Conservation (phyloP, 2,113 vertebrate species). For the Anhinga anhinga region DNA sequence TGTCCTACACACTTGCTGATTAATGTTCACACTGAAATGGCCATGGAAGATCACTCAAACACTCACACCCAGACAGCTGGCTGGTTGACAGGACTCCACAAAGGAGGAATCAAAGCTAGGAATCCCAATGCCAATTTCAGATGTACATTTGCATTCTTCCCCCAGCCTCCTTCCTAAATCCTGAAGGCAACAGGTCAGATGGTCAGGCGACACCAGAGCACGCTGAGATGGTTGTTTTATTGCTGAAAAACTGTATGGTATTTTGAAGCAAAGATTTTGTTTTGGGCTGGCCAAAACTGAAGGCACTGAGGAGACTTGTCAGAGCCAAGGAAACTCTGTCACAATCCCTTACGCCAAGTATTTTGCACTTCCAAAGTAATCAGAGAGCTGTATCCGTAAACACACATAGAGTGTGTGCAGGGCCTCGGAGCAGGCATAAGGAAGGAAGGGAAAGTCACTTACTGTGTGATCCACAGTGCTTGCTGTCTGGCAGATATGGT, state of each 20-base stretch:
- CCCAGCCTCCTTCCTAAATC: background rate
- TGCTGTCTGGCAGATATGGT: background rate
- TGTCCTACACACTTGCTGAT: background rate
- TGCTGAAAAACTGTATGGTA: background rate
- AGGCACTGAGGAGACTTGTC: background rate
- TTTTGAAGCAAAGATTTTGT: background rate
- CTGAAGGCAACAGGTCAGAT: background rate
- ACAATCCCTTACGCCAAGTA: background rate
- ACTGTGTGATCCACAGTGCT: background rate
- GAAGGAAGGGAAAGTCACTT: slow-evolving; percentile 23
- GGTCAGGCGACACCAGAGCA: background rate
- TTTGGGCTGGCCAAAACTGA: background rate
- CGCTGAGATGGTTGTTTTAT: background rate
- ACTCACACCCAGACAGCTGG: background rate
- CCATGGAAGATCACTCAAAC: background rate
- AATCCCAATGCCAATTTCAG: background rate
- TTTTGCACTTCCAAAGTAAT: slow-evolving; percentile 31
- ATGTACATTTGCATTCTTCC: background rate
- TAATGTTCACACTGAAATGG: background rate
- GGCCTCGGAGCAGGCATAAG: background rate
- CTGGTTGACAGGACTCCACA: background rate
- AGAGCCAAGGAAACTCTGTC: background rate
- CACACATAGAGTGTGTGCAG: background rate
- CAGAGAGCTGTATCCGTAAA: background rate
- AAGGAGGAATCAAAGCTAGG: background rate